A percentile compares a stretch with the other conserved stretches of the same genome.
phyloP scores from a whole-genome alignment of 2,888 invertebrate species.

The Parthenolecanium corni region DNA sequence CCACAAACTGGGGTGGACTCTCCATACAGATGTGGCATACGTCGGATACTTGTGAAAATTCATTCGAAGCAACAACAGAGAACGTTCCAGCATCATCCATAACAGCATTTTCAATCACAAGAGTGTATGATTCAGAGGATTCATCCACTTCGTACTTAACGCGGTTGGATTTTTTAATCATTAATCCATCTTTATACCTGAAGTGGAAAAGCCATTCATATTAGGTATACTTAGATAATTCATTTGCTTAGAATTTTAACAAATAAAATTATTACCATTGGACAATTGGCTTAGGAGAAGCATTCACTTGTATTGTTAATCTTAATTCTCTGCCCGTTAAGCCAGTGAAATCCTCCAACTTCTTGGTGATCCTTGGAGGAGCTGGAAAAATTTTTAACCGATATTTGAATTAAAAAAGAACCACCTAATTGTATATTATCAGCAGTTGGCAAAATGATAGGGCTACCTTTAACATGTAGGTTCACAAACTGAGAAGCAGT shows the following conservation, averaged over 20 bases:
- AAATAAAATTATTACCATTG: conserved; percentile 45
- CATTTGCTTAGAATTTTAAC: background rate
- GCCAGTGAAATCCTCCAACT: conserved; percentile 50
- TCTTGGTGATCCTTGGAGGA: conserved; percentile 73
- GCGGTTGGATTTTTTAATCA: conserved; percentile 58
- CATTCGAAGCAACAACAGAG: conserved; percentile 73
- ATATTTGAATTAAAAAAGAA: too few species aligned
- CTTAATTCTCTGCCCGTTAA: conserved; percentile 60
- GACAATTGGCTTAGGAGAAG: conserved; percentile 66
- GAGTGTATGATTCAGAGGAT: conserved; percentile 52
- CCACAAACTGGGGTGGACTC: conserved; percentile 62
- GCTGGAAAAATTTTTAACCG: conserved; percentile 38
- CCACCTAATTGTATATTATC: background rate
- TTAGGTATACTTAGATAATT: background rate
- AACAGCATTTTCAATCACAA: conserved; percentile 58
- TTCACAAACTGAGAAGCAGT: conserved; percentile 61
- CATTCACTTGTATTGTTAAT: conserved; percentile 72
- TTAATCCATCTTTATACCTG: conserved; percentile 73
- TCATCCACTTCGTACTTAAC: conserved; percentile 50
- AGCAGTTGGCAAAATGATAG: conserved; percentile 28
- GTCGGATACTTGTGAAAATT: conserved; percentile 79
- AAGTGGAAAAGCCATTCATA: background rate
- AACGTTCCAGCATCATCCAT: conserved; percentile 77
- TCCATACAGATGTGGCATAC: conserved; percentile 79
- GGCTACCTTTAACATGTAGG: conserved; percentile 61